Evolutionary conservation across 2,888 invertebrate genomes (phyloP), one percentile per base, ranked within the genome.

Genomic region (Cybosia mesomella): DNA sequence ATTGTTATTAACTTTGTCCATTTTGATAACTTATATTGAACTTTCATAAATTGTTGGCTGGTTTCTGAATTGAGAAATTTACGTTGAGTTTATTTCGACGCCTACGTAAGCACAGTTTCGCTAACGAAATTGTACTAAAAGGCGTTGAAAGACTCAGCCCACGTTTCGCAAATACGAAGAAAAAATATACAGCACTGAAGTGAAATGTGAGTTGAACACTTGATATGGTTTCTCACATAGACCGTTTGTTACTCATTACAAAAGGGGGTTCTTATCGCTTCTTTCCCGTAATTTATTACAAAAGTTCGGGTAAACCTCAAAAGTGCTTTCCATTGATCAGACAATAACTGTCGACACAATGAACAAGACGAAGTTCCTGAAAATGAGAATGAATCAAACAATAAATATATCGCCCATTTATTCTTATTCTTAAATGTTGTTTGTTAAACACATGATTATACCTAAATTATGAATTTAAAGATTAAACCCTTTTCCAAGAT

Each of bases 221-320:
- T 43, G n/a, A 49, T 18, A 49, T 49, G 49, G 49, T 49, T 49
- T 49, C n/a, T 13, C 18, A 43, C 18, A 43, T 7, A 36, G 15
- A 18, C 5, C 18, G 18, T 43, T 43, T 43, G 18, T 43, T 49
- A 49, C 49, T 18, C n/a, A n/a, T 49, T 49, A 49, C 9, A 49
- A 49, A n/a, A n/a, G n/a, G n/a, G 49, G n/a, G 49, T n/a, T 49
- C 15, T 49, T 49, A 49, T n/a, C n/a, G 49, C 49, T 49, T 49
- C 49, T 49, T 49, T n/a, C n/a, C 49, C 18, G 49, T 49, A 49
- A 49, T 49, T n/a, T 49, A 49, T 49, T 49, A 49, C 49, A 49
- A 49, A 49, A 49, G 49, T 49, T 49, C 49, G 49, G n/a, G n/a
- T 49, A n/a, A 49, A 49, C 49, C 49, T 49, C 49, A 49, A 49